Base-by-base conservation (phyloP, 2,797 vertebrate species). In the Poeciliopsis paucimaculata region DNA sequence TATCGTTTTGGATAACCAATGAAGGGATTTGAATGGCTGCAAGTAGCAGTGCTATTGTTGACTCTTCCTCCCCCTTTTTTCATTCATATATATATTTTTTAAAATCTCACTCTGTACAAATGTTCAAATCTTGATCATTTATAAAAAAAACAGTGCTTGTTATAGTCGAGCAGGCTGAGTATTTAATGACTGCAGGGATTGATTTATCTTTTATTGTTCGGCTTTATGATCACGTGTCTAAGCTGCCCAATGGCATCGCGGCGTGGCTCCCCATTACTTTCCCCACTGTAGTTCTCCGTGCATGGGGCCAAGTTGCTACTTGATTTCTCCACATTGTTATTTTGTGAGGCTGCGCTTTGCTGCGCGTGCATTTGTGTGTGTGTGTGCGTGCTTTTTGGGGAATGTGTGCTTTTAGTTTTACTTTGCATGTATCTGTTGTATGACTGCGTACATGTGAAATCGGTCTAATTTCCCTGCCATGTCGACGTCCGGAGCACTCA, bases 191-290 rank as follows among this genome's bases (percentile, higher is more conserved):
- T 95, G 95, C 94, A 96, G 95, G 92, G 97, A 97, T 96, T 98
- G 97, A 98, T 98, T 99, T 98, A 98, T 97, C 95, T 96, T 97
- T 97, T 98, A 97, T 98, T 98, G 97, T 98, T 97, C 97, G 96
- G 97, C 94, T 93, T 93, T 91, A 86, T 93, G 94, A 96, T 93
- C 98, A 99, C 97, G 97, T 97, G 98, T 88, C 94, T 80, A 87
- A 75, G 88, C 84, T 91, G 79, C 77, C 96, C 96, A 96, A 96
- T 96, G 88, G 95, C 94, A 93, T 80, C 89, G 88, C 94, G 93
- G 95, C 92, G 93, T 96, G 95, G 91, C 94, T 96, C 93, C 95
- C 97, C 97, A 96, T 97, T 98, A 98, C 97, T 97, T 97, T 95
- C 96, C 95, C n/a, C 96, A 96, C 96, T 97, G 97, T 97, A 97